These are phyloP conservation scores for Lethrus apterus DNA, from an alignment of 1,140 invertebrate genomes.

Conservation along the genomic window DNA sequence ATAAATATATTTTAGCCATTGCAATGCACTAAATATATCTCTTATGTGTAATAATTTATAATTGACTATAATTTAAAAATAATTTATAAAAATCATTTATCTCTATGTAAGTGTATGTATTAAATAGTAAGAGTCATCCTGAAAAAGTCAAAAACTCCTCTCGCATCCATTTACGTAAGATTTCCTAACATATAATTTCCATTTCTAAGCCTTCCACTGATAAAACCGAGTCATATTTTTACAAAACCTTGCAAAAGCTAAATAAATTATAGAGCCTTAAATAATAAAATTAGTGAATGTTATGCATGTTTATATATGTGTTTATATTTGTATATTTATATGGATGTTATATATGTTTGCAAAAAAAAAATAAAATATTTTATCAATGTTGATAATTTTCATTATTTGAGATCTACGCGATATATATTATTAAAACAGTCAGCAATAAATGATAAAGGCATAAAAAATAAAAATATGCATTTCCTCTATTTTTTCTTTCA, in stretches of 20 bases:
- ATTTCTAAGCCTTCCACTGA: slow-evolving; percentile 8
- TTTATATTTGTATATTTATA: slow-evolving; percentile 13
- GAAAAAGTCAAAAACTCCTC: background rate
- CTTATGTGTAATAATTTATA: background rate
- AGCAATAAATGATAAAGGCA: too few relatives aligned
- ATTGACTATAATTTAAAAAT: background rate
- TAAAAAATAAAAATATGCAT: too few relatives aligned
- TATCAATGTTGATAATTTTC: background rate
- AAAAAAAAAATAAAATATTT: slow-evolving; percentile 10
- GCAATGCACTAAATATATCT: background rate
- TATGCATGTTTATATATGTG: slow-evolving; percentile 13
- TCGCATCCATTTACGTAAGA: background rate
- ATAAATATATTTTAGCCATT: slow-evolving; percentile 6
- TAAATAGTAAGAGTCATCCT: too few relatives aligned
- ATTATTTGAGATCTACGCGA: too few relatives aligned
- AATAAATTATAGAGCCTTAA: slow-evolving; percentile 8
- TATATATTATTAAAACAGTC: too few relatives aligned
- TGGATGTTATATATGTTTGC: slow-evolving; percentile 12
- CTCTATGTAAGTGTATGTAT: too few relatives aligned
- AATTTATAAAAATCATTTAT: background rate
- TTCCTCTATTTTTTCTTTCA: too few relatives aligned
- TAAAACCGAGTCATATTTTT: slow-evolving; percentile 4
- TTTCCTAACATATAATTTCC: slow-evolving; percentile 3
- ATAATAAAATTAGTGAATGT: slow-evolving; percentile 8
- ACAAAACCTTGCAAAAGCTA: slow-evolving; percentile 4